Percentiles rank a stretch among this genome's conserved stretches.
These are phyloP conservation scores for Dryadula phaetusa DNA, from an alignment of 2,888 invertebrate species.

Conservation along the genomic window DNA sequence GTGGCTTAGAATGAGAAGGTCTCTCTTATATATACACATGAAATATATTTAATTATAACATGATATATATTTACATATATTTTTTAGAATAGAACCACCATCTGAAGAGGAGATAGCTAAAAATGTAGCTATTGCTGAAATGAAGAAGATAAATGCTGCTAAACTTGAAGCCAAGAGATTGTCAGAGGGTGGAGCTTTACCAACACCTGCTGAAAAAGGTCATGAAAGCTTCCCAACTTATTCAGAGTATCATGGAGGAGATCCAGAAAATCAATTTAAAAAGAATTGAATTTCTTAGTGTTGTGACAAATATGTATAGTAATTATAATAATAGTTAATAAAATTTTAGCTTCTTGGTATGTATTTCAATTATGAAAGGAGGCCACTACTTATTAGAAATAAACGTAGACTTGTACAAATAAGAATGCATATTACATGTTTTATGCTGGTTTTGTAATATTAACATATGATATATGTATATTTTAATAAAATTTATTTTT, in stretches of 20 bases:
- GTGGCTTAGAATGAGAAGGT: conserved; percentile 90
- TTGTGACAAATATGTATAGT: background rate
- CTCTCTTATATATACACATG: no score
- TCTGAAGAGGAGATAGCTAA: conserved; percentile 88
- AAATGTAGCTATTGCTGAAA: conserved; percentile 88
- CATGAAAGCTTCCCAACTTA: conserved; percentile 81
- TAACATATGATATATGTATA: no score
- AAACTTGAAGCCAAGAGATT: conserved; percentile 86
- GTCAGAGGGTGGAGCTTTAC: conserved; percentile 72
- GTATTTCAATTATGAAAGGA: background rate
- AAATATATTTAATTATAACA: no score
- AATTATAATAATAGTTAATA: conserved; percentile 10
- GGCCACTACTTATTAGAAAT: background rate
- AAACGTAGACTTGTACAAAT: background rate
- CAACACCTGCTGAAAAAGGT: conserved; percentile 60
- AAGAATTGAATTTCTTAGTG: conserved; percentile 39
- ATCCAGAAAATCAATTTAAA: conserved; percentile 55
- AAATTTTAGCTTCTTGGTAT: background rate
- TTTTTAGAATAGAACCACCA: conserved; percentile 85
- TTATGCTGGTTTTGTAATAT: no score
- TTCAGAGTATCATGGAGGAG: conserved; percentile 85
- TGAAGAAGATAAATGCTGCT: conserved; percentile 90
- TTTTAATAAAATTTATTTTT: no score
- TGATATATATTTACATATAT: conserved; percentile 11
- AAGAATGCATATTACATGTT: no score